Evolutionary conservation across 2,888 invertebrate genomes (phyloP).

Genomic region (Drosophila subsilvestris): DNA sequence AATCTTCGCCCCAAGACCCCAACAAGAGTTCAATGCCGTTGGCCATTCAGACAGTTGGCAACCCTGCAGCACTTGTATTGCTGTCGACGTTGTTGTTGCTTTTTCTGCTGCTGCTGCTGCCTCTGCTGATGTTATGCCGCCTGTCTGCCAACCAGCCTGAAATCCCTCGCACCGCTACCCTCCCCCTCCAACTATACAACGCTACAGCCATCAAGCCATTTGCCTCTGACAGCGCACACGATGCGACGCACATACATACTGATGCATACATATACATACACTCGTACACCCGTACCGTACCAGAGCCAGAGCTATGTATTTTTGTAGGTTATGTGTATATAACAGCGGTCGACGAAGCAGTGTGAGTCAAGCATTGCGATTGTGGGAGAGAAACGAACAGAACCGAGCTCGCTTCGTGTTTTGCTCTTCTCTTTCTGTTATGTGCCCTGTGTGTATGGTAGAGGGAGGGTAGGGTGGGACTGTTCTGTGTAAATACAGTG

Average conservation of each 20-base stretch:
- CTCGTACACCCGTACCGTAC: constrained; percentile 23
- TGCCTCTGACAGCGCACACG: constrained; percentile 74
- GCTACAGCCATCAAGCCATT: constrained; percentile 58
- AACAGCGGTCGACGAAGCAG: constrained; percentile 63
- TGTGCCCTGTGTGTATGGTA: constrained; percentile 39
- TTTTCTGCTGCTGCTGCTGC: constrained; percentile 41
- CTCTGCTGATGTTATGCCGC: constrained; percentile 78
- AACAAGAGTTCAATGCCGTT: constrained; percentile 53
- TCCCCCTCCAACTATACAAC: constrained; percentile 16
- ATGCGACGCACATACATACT: constrained; percentile 65
- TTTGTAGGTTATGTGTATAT: constrained; percentile 83
- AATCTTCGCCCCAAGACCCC: constrained; percentile 21
- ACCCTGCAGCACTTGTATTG: constrained; percentile 63
- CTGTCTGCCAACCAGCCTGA: constrained; percentile 75
- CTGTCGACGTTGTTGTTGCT: constrained; percentile 42
- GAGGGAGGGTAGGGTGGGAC: constrained; percentile 51
- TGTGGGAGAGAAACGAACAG: constrained; percentile 72
- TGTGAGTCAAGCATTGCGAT: constrained; percentile 74
- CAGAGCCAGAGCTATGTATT: constrained; percentile 66
- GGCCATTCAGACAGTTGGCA: constrained; percentile 44
- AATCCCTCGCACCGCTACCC: constrained; percentile 38
- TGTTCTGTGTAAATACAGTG: constrained; percentile 59
- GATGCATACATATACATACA: constrained; percentile 9
- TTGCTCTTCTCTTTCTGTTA: constrained; percentile 36
- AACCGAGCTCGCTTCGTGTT: constrained; percentile 61